Base-by-base conservation (phyloP, 2,797 vertebrate genomes). In the Poecilia picta region DNA sequence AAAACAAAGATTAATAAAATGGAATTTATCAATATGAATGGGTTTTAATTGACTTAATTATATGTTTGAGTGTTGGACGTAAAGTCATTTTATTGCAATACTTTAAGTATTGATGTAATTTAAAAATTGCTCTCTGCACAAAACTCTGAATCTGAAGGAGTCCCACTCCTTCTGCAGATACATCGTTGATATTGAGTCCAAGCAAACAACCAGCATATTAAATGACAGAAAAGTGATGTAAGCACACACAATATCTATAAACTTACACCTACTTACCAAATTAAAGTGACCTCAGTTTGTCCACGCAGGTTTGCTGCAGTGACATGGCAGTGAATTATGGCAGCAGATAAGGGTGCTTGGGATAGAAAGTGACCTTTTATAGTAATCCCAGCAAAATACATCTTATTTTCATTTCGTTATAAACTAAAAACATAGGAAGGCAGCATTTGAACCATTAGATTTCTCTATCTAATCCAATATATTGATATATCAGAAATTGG, bases 1-100 rank as follows among this genome's bases (percentile, higher is more conserved):
- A 92, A 95, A 95, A 94, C 93, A 96, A 97, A 97, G 96, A 92
- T 91, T 36, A 68, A 95, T 96, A 96, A 96, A 94, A 97, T 96
- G 94, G 96, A 90, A 90, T 96, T 96, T 95, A 97, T 97, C 96
- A 96, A 95, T 93, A 94, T 93, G 87, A 84, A 75, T 76, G 76
- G 85, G 85, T 94, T 94, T 89, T 85, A 92, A 93, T 96, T 95
- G 95, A 94, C 92, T 70, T 75, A 94, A 93, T 91, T 89, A 94
- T 96, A 95, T 91, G 94, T 94, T 95, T 93, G 41, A 25, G 25
- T 15, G 25, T 70, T 45, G 25, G 39, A 43, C 1, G 2, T 43
- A n/a, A 43, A 7, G 2, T 0, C 3, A 25, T 25, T 43, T 70
- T 43, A 13, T 43, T 70, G 23, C 39, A 70, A n/a, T n/a, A 5